Conservation (phyloP, 2,888 invertebrate genomes). For the Lysandra coridon region DNA sequence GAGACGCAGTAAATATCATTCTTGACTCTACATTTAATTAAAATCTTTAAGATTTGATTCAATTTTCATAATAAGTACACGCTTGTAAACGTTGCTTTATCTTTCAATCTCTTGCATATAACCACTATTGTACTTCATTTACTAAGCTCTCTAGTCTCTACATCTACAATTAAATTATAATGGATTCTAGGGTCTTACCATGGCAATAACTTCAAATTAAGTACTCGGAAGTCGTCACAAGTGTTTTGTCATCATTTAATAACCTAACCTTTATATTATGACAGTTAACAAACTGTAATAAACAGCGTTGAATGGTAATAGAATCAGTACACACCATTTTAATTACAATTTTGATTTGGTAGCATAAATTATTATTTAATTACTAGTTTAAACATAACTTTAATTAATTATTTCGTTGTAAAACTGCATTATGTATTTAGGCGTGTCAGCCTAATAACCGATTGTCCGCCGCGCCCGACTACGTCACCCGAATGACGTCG, state of each 20-base stretch:
- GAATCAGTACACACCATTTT: neutral
- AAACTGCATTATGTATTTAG: slow-evolving; percentile 1
- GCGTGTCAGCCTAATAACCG: slow-evolving; percentile 3
- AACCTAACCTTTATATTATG: neutral
- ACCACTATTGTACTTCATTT: too few species aligned
- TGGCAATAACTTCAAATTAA: neutral
- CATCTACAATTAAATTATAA: neutral
- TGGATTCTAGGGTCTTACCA: neutral
- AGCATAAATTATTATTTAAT: neutral
- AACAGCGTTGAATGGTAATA: neutral
- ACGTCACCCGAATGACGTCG: slow-evolving; percentile 2
- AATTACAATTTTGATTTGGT: neutral
- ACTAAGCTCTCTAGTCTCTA: neutral
- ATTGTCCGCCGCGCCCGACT: neutral
- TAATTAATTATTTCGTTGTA: slow-evolving; percentile 6
- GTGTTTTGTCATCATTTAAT: neutral
- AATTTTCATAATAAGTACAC: too few species aligned
- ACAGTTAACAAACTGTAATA: too few species aligned
- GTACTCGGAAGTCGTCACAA: neutral
- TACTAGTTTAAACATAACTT: neutral
- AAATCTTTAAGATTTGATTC: too few species aligned
- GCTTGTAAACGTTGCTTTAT: too few species aligned
- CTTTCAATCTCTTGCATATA: too few species aligned
- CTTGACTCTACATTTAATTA: too few species aligned
- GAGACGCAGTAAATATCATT: too few species aligned